Conservation (phyloP, 2,797 vertebrate genomes). For the Alectoris magna region DNA sequence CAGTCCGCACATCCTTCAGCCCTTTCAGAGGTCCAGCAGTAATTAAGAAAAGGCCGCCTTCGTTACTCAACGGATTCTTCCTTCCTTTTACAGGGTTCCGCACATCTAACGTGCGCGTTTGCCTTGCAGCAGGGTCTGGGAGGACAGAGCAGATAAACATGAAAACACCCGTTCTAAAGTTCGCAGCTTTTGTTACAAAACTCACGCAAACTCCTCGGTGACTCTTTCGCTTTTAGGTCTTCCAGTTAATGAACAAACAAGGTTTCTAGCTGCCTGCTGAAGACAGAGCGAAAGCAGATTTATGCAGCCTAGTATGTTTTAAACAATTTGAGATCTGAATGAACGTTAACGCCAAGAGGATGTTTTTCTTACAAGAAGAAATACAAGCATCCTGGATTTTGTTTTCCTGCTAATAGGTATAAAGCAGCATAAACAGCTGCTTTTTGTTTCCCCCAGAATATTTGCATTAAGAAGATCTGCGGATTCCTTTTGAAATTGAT, state of each 20-base stretch:
- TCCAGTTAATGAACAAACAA: background rate
- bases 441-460: slow-evolving; percentile 57
- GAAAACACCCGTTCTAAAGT: background rate
- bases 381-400: slow-evolving; percentile 38
- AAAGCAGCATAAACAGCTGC: slow-evolving; percentile 71
- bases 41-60: background rate
- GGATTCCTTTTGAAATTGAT: slow-evolving; percentile 34
- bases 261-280: background rate
- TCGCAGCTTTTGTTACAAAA: background rate
- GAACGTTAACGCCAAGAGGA: slow-evolving; percentile 26
- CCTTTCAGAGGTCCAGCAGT: background rate
- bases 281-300: background rate
- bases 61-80: background rate
- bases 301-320: background rate
- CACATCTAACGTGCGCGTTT: rapidly evolving
- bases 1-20: background rate
- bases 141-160: background rate
- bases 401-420: slow-evolving; percentile 68
- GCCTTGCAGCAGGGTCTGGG: background rate
- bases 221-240: background rate
- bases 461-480: slow-evolving; percentile 66
- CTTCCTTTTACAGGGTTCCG: background rate
- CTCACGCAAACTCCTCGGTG: rapidly evolving
- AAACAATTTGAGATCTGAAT: slow-evolving; percentile 19
- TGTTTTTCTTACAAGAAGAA: slow-evolving; percentile 56